Evolutionary conservation across 2,797 vertebrate species (phyloP).

Genomic region (Falco columbarius): DNA sequence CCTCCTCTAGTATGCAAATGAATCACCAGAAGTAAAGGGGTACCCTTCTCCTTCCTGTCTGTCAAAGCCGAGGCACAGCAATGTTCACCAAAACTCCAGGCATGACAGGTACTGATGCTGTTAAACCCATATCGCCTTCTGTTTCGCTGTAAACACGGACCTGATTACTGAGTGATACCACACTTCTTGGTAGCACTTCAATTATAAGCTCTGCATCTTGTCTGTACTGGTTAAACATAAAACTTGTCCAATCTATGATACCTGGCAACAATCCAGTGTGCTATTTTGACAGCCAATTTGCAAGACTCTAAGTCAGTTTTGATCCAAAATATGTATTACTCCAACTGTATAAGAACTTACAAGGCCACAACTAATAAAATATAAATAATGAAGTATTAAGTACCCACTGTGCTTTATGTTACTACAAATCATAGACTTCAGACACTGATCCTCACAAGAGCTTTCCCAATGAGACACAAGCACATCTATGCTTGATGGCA

Average conservation of each 20-base stretch:
- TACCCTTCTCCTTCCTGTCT: not conserved
- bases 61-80: not conserved
- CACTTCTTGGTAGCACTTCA: too few relatives aligned
- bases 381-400: not conserved
- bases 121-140: not conserved
- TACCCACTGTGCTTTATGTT: not conserved
- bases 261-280: accelerated
- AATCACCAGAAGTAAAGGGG: not conserved
- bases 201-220: not conserved
- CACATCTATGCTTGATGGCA: not conserved
- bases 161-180: not conserved
- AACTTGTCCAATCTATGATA: not conserved
- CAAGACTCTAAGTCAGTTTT: not conserved
- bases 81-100: not conserved
- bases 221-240: accelerated
- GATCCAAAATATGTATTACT: not conserved
- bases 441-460: not conserved
- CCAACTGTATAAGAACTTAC: not conserved
- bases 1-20: not conserved
- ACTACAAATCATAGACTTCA: not conserved
- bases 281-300: not conserved
- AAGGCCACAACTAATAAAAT: not conserved
- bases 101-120: not conserved
- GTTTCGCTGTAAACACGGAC: accelerated
- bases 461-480: not conserved